A percentile compares a stretch with the other conserved stretches of the same genome.
Evolutionary conservation across 30 jellyfish, hydroid and myxozoan genomes (phyloP).

Genomic region (Turritopsis dohrnii): DNA sequence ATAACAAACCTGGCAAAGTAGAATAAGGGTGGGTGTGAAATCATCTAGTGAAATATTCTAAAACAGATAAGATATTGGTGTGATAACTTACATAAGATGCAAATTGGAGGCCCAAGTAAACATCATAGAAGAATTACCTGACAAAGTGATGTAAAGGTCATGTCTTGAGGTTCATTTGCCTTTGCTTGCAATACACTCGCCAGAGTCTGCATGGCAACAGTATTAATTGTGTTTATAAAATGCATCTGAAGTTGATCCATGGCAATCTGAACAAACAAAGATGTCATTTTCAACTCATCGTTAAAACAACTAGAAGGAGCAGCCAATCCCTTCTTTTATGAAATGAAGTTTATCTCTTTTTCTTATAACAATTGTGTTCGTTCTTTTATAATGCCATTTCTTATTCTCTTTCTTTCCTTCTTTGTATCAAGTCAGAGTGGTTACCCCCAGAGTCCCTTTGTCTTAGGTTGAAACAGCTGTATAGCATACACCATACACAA

Average conservation of each 20-base stretch:
- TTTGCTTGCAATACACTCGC: neutral
- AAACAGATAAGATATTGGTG: neutral
- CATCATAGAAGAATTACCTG: neutral
- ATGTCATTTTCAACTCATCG: neutral
- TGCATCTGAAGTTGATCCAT: conserved; percentile 99
- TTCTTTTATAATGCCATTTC: too few species aligned
- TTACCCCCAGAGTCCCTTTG: too few species aligned
- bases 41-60: conserved; percentile 58
- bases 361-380: too few species aligned
- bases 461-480: too few species aligned
- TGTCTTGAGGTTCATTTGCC: conserved; percentile 32
- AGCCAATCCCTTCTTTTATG: too few species aligned
- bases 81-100: too few species aligned
- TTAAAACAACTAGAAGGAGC: too few species aligned
- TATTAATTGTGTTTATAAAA: conserved; percentile 79
- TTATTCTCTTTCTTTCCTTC: too few species aligned
- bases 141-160: conserved; percentile 39
- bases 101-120: too few species aligned
- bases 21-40: conserved; percentile 58
- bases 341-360: too few species aligned
- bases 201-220: conserved; percentile 44
- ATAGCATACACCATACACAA: too few species aligned
- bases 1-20: conserved; percentile 76
- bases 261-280: conserved; percentile 59
- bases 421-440: too few species aligned